Conservation (phyloP, 1,140 invertebrate genomes). For the Caenorhabditis inopinata region DNA sequence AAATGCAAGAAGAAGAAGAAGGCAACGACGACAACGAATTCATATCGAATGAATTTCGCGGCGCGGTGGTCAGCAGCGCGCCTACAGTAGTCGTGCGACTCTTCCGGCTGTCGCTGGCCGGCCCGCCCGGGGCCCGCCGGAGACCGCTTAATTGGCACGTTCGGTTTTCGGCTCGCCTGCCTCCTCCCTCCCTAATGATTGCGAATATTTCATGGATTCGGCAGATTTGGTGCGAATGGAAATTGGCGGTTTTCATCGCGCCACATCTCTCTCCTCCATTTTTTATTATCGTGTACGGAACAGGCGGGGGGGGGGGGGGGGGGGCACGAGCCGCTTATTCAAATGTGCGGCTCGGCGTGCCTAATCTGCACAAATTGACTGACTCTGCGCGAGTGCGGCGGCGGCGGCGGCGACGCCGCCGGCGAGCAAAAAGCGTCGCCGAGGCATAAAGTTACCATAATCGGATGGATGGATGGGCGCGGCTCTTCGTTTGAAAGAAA, state of each 20-base stretch:
- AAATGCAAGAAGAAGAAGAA: background rate
- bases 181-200: background rate
- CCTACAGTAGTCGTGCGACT: background rate
- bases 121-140: too few species aligned
- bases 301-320: too few species aligned
- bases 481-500: background rate
- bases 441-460: constrained; percentile 32
- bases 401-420: background rate
- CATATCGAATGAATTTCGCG: constrained; percentile 20
- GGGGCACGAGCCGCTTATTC: too few species aligned
- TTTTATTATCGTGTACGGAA: too few species aligned
- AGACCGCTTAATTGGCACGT: constrained; percentile 17
- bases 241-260: constrained; percentile 9
- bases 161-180: background rate
- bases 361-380: constrained; percentile 29
- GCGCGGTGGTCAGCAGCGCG: background rate
- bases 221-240: background rate
- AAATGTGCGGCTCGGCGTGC: too few species aligned
- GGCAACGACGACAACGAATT: background rate
- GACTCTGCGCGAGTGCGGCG: background rate
- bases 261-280: background rate
- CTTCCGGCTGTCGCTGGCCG: too few species aligned
- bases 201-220: constrained; percentile 16
- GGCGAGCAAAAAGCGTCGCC: background rate
- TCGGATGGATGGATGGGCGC: constrained; percentile 3